These are phyloP conservation scores for Odontophorus gujanensis DNA, from an alignment of 2,113 vertebrate genomes.

Conservation along the genomic window DNA sequence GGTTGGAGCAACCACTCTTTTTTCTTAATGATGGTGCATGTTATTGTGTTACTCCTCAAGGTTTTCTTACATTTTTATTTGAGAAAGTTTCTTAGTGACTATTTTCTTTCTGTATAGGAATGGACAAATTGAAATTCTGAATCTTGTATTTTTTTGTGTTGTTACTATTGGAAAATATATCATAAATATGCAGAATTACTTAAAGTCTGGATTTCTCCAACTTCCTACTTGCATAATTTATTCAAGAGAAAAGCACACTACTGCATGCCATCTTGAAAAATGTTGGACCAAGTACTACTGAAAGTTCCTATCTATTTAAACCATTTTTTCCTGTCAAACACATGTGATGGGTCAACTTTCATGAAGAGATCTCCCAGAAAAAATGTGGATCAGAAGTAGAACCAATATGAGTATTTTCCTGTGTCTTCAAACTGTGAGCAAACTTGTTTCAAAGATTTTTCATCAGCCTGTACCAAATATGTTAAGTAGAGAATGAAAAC, in stretches of 20 bases:
- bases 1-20: background rate
- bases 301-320: background rate
- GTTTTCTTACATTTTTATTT: background rate
- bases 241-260: background rate
- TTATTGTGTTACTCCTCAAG: background rate
- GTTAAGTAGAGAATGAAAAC: background rate
- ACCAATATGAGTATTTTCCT: background rate
- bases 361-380: background rate
- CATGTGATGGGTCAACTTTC: background rate
- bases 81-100: background rate
- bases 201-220: background rate
- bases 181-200: background rate
- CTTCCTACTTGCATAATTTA: background rate
- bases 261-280: background rate
- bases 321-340: background rate
- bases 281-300: background rate
- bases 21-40: background rate
- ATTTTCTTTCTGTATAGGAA: background rate
- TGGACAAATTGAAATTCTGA: background rate
- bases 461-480: background rate
- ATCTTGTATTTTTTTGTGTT: background rate
- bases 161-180: background rate
- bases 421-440: background rate
- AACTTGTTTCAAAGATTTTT: background rate
- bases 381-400: background rate